phyloP scores from a whole-genome alignment of 2,113 vertebrate species.

The Amazona guildingii region DNA sequence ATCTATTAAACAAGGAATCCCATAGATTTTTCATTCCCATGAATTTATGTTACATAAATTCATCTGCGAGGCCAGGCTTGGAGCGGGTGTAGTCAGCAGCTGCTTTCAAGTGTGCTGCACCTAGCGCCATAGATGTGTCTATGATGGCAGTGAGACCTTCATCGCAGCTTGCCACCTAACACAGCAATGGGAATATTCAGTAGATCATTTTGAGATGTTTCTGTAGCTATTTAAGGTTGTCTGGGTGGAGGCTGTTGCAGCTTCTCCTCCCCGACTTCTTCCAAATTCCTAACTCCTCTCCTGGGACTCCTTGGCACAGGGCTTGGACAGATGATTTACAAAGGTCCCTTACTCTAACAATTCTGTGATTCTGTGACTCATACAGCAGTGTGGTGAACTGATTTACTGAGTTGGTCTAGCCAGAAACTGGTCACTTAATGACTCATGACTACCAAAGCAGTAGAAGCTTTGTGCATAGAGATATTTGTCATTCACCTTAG shows the following conservation, averaged over 20 bases:
- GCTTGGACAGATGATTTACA: background rate
- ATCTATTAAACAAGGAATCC: background rate
- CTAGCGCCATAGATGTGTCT: accelerated
- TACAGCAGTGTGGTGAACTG: background rate
- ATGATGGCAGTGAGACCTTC: background rate
- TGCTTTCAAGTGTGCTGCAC: background rate
- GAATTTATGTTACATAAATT: background rate
- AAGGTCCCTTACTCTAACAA: background rate
- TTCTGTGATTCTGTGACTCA: background rate
- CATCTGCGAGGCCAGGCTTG: background rate
- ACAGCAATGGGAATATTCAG: background rate
- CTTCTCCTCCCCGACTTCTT: background rate
- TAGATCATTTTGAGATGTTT: background rate
- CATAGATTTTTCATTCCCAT: background rate
- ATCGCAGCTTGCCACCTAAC: background rate
- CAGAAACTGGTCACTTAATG: background rate
- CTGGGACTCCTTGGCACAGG: background rate
- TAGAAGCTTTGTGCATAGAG: background rate
- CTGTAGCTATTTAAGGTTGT: background rate
- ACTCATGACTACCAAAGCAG: background rate
- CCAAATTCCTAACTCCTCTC: background rate
- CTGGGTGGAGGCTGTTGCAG: background rate
- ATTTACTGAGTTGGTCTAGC: background rate
- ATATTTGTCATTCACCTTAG: background rate
- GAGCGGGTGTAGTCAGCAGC: background rate